Base-by-base conservation (phyloP, 2,797 vertebrate species). In the Euphonia xanthogaster region DNA sequence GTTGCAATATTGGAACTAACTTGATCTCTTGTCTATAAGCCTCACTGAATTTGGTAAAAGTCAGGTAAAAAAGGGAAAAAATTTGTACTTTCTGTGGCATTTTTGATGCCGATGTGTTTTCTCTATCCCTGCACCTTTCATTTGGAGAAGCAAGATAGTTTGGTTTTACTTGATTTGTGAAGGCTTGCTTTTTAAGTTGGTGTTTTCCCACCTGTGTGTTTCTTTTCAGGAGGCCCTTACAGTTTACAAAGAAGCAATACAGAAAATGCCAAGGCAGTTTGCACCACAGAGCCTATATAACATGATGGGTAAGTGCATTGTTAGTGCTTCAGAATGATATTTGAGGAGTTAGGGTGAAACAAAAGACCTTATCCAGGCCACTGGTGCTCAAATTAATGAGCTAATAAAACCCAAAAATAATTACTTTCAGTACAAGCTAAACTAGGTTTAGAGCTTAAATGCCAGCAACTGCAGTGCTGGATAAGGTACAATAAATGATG, bases 221-320 rank as follows among this genome's bases (percentile, higher is more conserved):
- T 88, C 45, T 97, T 97, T 96, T 95, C 98, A 99, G 99, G 99
- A 99, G 97, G 99, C 99, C 80, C 98, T 99, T 91, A 96, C 93
- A 5, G 99, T 99, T 89, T 99, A 99, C 98, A 99, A 99, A 98
- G 99, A 99, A 98, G 99, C 99, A 91, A 98, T 99, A 97, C 99
- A 99, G 98, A 99, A 99, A 98, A 99, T 99, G 99, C 99, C 99
- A 51, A 98, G 98, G 90, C 99, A 99, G 82, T 99, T 99, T 98
- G 99, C 99, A 89, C 99, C 99, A n/a, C 99, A 99, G 97, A 99
- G 99, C 95, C 98, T 99, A 82, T 99, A 99, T 98, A 99, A 99
- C 98, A 99, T 99, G 99, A 99, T 99, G 99, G 99, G 99, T 99
- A 97, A 99, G 99, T 98, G 40, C 58, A 30, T 50, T 57, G 27